Evolutionary conservation across 2,797 vertebrate species (phyloP), one percentile per base, ranked within the genome.

Genomic region (Passerculus sandwichensis): DNA sequence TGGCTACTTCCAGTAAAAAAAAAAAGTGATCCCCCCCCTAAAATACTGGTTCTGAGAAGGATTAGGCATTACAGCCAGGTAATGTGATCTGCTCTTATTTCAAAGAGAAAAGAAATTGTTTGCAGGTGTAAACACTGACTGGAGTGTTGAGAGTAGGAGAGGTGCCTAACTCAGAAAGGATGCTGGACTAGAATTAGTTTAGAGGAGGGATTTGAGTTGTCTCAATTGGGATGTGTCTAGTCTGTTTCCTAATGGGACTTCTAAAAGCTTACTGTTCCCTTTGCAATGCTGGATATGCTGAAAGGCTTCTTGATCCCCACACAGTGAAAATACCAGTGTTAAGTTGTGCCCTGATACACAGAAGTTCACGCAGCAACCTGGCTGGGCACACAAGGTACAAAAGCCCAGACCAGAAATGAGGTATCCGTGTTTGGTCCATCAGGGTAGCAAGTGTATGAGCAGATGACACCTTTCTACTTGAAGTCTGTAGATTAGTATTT

Each of bases 311-410:
- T 26, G 23, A 23, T 57, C 42, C 10, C 48, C 22, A 15, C 6
- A 3, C 7, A 15, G 36, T 47, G 60, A 23, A 82, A 76, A 56
- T 76, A 45, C 6, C 6, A 3, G 1, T 45, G 10, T 19, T 45
- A 66, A 56, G 10, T 36, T 56, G 19, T 90, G 26, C 29, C 66
- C 40, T 57, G 15, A 12, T 50, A 8, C 0, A 0, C 36, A 38
- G 42, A 53, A 61, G 23, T 29, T 67, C 29, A 32, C 0, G 0
- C 10, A 25, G 12, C 32, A 50, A 3, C 32, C 19, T 65, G 40
- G 17, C 21, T 3, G 4, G 60, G 26, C 7, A 2, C 5, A 9
- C 12, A 56, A 26, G 4, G 26, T 48, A 2, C 7, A 4, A n/a
- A 25, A 71, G 23, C 54, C 60, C 40, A 48, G 27, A 9, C 16